These are phyloP conservation scores for Stictocephala bisonia DNA, from an alignment of 2,888 invertebrate genomes.

Conservation along the genomic window DNA sequence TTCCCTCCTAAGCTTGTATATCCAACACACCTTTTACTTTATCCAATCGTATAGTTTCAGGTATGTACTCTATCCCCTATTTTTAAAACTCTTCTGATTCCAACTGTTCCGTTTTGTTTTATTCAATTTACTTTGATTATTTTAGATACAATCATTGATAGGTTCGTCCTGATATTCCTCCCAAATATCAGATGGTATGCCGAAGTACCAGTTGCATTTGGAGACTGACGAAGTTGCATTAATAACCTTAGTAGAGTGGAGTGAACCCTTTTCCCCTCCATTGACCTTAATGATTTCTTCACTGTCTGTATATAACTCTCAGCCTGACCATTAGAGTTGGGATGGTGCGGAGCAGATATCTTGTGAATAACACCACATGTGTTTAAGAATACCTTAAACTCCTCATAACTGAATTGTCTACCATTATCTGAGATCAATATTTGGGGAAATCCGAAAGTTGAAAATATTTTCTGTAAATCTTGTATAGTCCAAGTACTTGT, in stretches of 20 bases:
- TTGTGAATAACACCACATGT: constrained; percentile 33
- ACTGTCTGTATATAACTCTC: constrained; percentile 41
- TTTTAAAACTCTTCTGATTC: neutral
- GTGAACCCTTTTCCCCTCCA: neutral
- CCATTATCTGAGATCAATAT: constrained; percentile 47
- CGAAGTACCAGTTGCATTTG: constrained; percentile 3
- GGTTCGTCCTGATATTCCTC: neutral
- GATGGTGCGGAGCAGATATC: constrained; percentile 45
- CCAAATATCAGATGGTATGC: constrained; percentile 7
- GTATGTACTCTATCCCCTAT: constrained; percentile 17
- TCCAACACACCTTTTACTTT: neutral
- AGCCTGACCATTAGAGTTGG: constrained; percentile 46
- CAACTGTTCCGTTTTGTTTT: neutral
- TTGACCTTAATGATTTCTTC: constrained; percentile 30
- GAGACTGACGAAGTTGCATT: neutral
- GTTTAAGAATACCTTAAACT: constrained; percentile 32
- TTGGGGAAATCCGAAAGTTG: constrained; percentile 25
- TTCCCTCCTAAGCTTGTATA: no score
- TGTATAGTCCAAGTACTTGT: constrained; percentile 17
- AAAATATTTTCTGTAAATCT: constrained; percentile 8
- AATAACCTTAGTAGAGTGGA: neutral
- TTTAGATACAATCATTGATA: neutral
- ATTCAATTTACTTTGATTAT: neutral
- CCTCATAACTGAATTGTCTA: constrained; percentile 19
- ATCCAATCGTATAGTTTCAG: neutral